Evolutionary conservation across 37 sponge, comb jelly and placozoan species (phyloP), one percentile per base, ranked within the genome.

Genomic region (Ianthella basta): DNA sequence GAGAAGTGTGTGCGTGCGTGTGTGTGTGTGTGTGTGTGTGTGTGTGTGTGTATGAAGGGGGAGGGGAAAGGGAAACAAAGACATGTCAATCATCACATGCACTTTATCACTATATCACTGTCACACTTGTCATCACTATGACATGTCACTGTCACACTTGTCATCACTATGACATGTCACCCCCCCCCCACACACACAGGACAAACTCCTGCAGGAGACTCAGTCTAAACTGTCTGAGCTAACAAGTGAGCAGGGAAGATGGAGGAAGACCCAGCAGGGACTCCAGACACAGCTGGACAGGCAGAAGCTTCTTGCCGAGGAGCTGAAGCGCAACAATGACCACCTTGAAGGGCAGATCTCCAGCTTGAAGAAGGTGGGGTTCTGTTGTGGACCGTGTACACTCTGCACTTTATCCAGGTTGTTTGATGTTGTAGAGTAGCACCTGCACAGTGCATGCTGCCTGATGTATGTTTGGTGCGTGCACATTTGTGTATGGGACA

Each of bases 331-430:
- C 55, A 93, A 95, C 82, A 82, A 81, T 83, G 86, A 89, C 13
- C 80, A 87, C 15, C 79, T 95, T 34, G 96, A 97, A 55, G 85
- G 78, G 14, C 94, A 93, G 56, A 86, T 93, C 4, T 72, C 86
- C 21, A 56, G 89, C 6, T 82, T 95, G 40, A 90, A 90, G 37
- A 97, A 95, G 89, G 96, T 92, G 34, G 84, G 18, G 61, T 33
- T 30, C 10, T 2, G 4, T 23, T 30, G 40, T 20, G 5, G 57
- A 29, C 36, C 23, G n/a, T 8, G 34, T 6, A 37, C 27, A 18
- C 19, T 14, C 24, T 33, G 37, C 39, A 5, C 18, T 19, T 21
- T 38, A 1, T n/a, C n/a, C n/a, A n/a, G 12, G 1, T 81, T 21
- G 0, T 15, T 5, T 15, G 33, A 16, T n/a, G 34, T 3, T 29